These are phyloP conservation scores for Acanthococcus lagerstroemiae DNA, from an alignment of 2,888 invertebrate species.

Conservation along the genomic window DNA sequence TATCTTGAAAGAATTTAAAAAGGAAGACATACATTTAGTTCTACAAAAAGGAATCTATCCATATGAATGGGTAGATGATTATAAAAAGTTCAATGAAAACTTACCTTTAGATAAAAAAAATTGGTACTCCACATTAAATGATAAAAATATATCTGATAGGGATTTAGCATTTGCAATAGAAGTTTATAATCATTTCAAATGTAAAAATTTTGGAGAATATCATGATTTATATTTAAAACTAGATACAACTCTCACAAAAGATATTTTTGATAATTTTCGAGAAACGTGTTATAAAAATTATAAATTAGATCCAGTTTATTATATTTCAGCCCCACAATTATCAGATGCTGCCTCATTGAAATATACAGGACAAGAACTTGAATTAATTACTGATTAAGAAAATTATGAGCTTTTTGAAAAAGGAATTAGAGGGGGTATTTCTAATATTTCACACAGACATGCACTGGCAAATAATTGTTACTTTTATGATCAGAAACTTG, in stretches of 20 bases:
- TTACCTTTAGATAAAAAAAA: conserved; percentile 11
- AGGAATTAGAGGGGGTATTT: conserved; percentile 4
- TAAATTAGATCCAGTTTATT: conserved; percentile 3
- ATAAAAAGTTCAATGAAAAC: conserved; percentile 1
- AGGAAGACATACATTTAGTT: background rate
- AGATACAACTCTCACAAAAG: conserved; percentile 7
- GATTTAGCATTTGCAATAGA: conserved; percentile 17
- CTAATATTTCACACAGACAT: background rate
- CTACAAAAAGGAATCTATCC: background rate
- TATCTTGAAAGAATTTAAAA: background rate
- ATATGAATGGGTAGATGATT: conserved; percentile 10
- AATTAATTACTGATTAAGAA: conserved; percentile 2
- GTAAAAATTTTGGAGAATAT: conserved; percentile 5
- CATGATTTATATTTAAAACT: conserved; percentile 7
- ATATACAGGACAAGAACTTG: conserved; percentile 1
- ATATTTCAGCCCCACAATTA: conserved; percentile 5
- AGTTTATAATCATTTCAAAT: conserved; percentile 1
- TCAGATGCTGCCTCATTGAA: conserved; percentile 2
- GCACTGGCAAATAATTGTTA: background rate
- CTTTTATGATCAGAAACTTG: conserved; percentile 2
- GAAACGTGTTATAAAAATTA: conserved; percentile 5
- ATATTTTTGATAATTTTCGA: conserved; percentile 8
- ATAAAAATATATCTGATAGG: conserved; percentile 5
- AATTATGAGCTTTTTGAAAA: background rate
- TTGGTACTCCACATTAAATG: conserved; percentile 8